A percentile compares a stretch with the other conserved stretches of the same genome.
These are phyloP conservation scores for Gonioctena quinquepunctata DNA, from an alignment of 1,140 invertebrate species.

Conservation along the genomic window DNA sequence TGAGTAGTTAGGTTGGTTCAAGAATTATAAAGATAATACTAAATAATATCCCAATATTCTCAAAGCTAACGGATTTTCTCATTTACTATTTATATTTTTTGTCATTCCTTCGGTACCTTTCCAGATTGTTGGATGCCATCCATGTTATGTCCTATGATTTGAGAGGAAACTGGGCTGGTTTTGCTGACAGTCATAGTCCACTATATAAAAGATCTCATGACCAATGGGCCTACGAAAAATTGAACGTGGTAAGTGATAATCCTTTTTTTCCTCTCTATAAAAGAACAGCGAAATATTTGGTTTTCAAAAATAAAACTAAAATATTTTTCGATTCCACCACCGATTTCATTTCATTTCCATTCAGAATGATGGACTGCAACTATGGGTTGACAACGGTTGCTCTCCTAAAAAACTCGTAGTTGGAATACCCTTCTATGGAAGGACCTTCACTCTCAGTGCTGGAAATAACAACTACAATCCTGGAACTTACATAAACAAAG, in stretches of 20 bases:
- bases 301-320: background rate
- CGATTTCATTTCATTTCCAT: slow-evolving; percentile 14
- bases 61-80: no score
- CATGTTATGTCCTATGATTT: slow-evolving; percentile 92
- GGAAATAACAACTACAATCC: slow-evolving; percentile 82
- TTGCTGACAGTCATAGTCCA: slow-evolving; percentile 85
- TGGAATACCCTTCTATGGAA: slow-evolving; percentile 85
- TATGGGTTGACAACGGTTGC: slow-evolving; percentile 87
- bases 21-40: no score
- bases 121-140: slow-evolving; percentile 74
- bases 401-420: slow-evolving; percentile 86
- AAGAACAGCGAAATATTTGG: no score
- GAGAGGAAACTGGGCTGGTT: slow-evolving; percentile 88
- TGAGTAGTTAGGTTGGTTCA: no score
- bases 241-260: slow-evolving; percentile 76
- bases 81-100: no score
- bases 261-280: background rate
- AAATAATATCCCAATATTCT: no score
- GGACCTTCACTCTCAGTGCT: slow-evolving; percentile 76
- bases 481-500: slow-evolving; percentile 85
- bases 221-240: slow-evolving; percentile 84
- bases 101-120: no score
- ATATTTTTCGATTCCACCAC: background rate
- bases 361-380: slow-evolving; percentile 79
- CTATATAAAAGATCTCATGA: slow-evolving; percentile 82